Percentiles rank a stretch among this genome's conserved stretches.
Conservation (phyloP, 1,140 invertebrate species). For the Lanistes nyassanus region DNA sequence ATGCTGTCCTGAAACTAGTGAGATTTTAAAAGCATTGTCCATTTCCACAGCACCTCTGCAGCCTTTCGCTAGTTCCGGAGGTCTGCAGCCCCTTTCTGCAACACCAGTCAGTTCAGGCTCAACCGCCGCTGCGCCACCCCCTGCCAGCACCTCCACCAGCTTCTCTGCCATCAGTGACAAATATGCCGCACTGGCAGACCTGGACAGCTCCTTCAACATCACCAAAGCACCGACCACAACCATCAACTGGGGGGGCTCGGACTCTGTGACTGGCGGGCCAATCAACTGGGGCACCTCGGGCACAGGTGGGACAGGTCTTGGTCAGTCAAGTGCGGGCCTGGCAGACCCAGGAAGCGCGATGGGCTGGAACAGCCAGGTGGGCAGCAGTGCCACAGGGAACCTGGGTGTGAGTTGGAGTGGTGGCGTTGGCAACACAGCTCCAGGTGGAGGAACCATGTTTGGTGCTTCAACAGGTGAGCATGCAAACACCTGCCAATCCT, state of each 20-base stretch:
- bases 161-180: constrained; percentile 39
- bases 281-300: constrained; percentile 39
- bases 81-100: constrained; percentile 13
- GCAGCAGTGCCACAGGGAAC: not conserved
- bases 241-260: constrained; percentile 19
- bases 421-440: not conserved
- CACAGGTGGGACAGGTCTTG: constrained; percentile 4
- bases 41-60: constrained; percentile 10
- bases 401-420: constrained; percentile 30
- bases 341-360: constrained; percentile 12
- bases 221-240: constrained; percentile 22
- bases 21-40: not conserved
- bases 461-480: constrained; percentile 27
- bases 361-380: constrained; percentile 35
- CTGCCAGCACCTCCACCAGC: constrained; percentile 20
- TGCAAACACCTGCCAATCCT: too few relatives aligned
- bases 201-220: constrained; percentile 41
- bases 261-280: constrained; percentile 1
- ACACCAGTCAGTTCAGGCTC: not conserved
- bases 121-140: constrained; percentile 23
- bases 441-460: constrained; percentile 20
- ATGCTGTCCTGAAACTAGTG: too few relatives aligned
- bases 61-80: constrained; percentile 7
- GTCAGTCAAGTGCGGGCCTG: not conserved
- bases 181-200: constrained; percentile 56